Evolutionary conservation across 1,140 invertebrate genomes (phyloP).

Genomic region (Drosophila lacertosa): DNA sequence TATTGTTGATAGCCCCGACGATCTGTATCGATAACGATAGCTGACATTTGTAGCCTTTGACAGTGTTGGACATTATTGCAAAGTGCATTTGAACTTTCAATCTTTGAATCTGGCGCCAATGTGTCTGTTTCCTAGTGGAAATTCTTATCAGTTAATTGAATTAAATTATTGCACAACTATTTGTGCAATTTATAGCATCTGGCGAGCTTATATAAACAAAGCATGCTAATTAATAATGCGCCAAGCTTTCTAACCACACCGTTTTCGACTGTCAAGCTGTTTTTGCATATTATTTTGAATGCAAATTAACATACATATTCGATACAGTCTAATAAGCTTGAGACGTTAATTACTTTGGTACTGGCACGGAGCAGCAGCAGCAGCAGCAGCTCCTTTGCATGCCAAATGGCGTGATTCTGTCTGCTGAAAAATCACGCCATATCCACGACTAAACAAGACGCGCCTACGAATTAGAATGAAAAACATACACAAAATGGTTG

Average conservation of each 20-base stretch:
- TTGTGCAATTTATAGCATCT: conserved; percentile 14
- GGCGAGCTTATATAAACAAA: conserved; percentile 11
- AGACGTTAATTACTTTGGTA: conserved; percentile 20
- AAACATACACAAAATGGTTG: neutral
- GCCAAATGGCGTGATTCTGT: conserved; percentile 31
- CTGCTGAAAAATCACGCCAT: conserved; percentile 37
- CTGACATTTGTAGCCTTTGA: conserved; percentile 4
- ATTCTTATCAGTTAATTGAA: conserved; percentile 23
- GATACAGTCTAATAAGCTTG: conserved; percentile 33
- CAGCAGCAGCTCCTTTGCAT: conserved; percentile 19
- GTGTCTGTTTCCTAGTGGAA: neutral
- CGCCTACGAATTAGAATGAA: conserved; percentile 4
- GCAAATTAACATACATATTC: conserved; percentile 14
- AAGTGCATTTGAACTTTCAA: conserved; percentile 19
- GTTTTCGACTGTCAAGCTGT: neutral
- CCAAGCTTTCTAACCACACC: neutral
- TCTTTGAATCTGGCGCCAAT: conserved; percentile 34
- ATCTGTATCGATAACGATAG: conserved; percentile 57
- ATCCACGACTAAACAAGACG: conserved; percentile 5
- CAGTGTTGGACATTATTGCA: conserved; percentile 25
- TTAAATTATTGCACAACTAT: conserved; percentile 21
- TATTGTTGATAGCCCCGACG: conserved; percentile 9
- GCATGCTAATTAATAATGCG: conserved; percentile 5
- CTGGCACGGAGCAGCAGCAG: neutral
- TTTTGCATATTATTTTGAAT: conserved; percentile 7